Conservation (phyloP, 2,797 vertebrate species). For the Moxostoma hubbsi region DNA sequence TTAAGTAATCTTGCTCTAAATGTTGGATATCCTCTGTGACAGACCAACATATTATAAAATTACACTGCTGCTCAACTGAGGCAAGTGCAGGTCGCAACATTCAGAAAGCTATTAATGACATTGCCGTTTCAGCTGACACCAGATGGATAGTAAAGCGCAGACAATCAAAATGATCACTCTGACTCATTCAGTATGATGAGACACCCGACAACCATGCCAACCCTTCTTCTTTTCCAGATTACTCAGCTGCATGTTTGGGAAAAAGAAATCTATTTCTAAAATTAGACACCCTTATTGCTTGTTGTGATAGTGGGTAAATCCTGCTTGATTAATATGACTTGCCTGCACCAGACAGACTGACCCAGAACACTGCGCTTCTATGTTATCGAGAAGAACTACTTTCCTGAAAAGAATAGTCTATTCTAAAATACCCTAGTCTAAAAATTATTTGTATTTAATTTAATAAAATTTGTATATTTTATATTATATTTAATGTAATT, state of each 20-base stretch:
- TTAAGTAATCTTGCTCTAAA: neutral
- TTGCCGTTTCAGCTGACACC: conserved; percentile 45
- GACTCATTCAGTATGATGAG: conserved; percentile 54
- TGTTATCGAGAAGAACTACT: conserved; percentile 15
- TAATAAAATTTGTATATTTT: too few species aligned
- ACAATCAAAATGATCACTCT: conserved; percentile 39
- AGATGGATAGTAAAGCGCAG: conserved; percentile 51
- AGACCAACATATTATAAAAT: conserved; percentile 39
- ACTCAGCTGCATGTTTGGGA: conserved; percentile 38
- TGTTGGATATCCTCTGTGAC: neutral
- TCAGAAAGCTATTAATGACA: conserved; percentile 54
- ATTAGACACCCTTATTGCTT: conserved; percentile 57
- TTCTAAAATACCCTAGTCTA: too few species aligned
- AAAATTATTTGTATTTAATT: too few species aligned
- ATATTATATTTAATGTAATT: too few species aligned
- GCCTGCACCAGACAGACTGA: conserved; percentile 47
- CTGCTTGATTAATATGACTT: conserved; percentile 59
- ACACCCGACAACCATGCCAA: conserved; percentile 21
- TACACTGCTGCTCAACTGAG: conserved; percentile 35
- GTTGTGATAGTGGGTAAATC: conserved; percentile 60
- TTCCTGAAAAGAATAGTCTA: neutral
- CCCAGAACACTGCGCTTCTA: conserved; percentile 33
- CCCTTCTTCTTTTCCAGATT: conserved; percentile 40
- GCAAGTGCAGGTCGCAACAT: conserved; percentile 30
- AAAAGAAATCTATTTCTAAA: conserved; percentile 53